A percentile compares a stretch with the other conserved stretches of the same genome.
Evolutionary conservation across 1,140 invertebrate genomes (phyloP).

Genomic region (Euborellia annulipes): DNA sequence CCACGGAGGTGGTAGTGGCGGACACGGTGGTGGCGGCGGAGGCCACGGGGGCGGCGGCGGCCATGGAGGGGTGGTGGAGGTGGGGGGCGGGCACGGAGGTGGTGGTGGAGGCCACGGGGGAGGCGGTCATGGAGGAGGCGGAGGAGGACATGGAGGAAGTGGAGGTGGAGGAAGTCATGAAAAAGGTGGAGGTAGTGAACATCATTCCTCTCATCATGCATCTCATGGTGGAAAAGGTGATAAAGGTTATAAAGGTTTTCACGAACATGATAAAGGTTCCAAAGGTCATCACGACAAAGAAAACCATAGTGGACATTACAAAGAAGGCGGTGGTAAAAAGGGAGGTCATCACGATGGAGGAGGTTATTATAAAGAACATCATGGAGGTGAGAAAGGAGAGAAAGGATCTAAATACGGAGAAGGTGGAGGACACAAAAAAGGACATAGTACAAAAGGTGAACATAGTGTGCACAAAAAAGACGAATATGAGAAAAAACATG

Average conservation of each 20-base stretch:
- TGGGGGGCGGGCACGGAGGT: neutral
- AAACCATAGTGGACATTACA: slow-evolving; percentile 8
- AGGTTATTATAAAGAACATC: slow-evolving; percentile 10
- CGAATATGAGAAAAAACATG: slow-evolving; percentile 34
- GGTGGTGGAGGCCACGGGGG: neutral
- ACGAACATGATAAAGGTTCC: slow-evolving; percentile 11
- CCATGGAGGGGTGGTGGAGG: neutral
- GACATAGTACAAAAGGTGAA: slow-evolving; percentile 29
- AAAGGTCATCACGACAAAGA: slow-evolving; percentile 13
- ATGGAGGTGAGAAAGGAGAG: slow-evolving; percentile 10
- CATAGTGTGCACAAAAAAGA: slow-evolving; percentile 57
- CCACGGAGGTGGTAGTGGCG: neutral
- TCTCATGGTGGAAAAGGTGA: slow-evolving; percentile 8
- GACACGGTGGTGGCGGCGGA: neutral
- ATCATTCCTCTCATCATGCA: slow-evolving; percentile 7
- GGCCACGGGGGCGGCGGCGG: neutral
- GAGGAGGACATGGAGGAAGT: neutral
- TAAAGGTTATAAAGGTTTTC: slow-evolving; percentile 12
- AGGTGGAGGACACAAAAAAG: slow-evolving; percentile 11
- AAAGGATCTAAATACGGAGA: slow-evolving; percentile 13
- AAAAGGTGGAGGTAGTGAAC: slow-evolving; percentile 11
- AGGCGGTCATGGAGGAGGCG: neutral
- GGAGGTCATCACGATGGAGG: slow-evolving; percentile 11
- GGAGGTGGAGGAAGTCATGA: slow-evolving; percentile 3
- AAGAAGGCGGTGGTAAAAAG: slow-evolving; percentile 12